Evolutionary conservation across 2,888 invertebrate genomes (phyloP), one percentile per base, ranked within the genome.

Genomic region (Liodrosophila aerea): DNA sequence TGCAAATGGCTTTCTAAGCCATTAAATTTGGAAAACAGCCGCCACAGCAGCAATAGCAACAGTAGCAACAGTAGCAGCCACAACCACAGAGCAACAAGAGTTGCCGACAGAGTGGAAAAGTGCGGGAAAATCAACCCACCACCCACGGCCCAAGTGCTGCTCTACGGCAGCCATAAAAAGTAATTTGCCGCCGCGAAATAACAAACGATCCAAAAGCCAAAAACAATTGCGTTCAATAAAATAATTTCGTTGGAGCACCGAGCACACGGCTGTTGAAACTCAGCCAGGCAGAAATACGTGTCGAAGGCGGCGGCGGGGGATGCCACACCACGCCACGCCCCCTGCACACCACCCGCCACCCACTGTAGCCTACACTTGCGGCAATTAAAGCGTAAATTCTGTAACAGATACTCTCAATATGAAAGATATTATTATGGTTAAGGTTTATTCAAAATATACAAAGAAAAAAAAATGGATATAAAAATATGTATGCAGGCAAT

Each of bases 1-100:
- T 70, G 72, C 70, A 82, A 86, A 86, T 87, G 73, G 76, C 78
- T 87, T 87, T 87, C 87, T 87, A 78, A 76, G 75, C 82, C 87
- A 87, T 87, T 87, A 87, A 87, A 73, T 87, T 74, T 77, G 68
- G 67, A 69, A 77, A 82, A 63, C 80, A 66, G 71, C 72, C 72
- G 73, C 68, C 63, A 33, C 80, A 69, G 51, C 53, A 33, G 31
- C 29, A 41, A 31, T 37, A 30, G 13, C 34, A 36, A 33, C 12
- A 53, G 34, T 22, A 41, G 37, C 40, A 58, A 37, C 8, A 45
- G n/a, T n/a, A n/a, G 50, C 56, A 46, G 22, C 16, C 12, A 56
- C 47, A 36, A 4, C 36, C 12, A 4, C 11, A 31, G 31, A 5
- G 12, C 4, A 9, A 13, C 4, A 4, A 8, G 9, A 8, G 5